Conservation (phyloP, 2,888 invertebrate species). For the Ceriagrion tenellum region DNA sequence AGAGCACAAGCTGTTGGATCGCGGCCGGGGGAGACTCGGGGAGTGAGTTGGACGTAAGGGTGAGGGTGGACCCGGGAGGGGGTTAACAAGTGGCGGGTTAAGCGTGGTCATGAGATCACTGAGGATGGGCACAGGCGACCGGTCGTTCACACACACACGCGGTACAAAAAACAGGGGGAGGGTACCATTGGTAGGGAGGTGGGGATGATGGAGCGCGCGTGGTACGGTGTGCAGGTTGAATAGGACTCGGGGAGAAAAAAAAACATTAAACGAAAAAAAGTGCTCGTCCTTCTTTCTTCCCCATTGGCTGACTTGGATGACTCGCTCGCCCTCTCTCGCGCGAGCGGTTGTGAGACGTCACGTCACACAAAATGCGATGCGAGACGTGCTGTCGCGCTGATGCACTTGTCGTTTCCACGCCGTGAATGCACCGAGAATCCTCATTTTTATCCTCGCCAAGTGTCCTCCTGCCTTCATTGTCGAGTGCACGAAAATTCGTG, state of each 20-base stretch:
- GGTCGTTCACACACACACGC: not conserved
- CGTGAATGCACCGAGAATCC: not conserved
- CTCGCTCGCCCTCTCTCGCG: not conserved
- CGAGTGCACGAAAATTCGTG: not conserved
- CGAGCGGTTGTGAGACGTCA: not conserved
- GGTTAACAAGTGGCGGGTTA: slow-evolving; percentile 50
- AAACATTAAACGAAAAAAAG: not conserved
- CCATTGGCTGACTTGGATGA: not conserved
- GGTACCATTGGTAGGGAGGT: not conserved
- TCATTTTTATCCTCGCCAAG: not conserved
- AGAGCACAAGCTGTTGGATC: not conserved
- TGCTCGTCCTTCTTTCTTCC: not conserved
- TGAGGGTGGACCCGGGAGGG: not conserved
- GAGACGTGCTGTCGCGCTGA: not conserved
- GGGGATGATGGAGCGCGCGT: not conserved
- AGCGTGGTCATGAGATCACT: slow-evolving; percentile 47
- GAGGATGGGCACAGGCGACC: slow-evolving; percentile 17
- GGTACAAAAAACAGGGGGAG: not conserved
- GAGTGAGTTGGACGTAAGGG: not conserved
- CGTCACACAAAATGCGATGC: not conserved
- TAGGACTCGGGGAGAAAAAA: not conserved
- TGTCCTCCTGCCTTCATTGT: not conserved
- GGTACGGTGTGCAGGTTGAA: not conserved
- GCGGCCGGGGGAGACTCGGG: not conserved
- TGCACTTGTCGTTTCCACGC: not conserved